Percentiles rank a stretch among this genome's conserved stretches.
These are phyloP conservation scores for Lophotis ruficrista DNA, from an alignment of 2,113 vertebrate genomes.

Conservation along the genomic window DNA sequence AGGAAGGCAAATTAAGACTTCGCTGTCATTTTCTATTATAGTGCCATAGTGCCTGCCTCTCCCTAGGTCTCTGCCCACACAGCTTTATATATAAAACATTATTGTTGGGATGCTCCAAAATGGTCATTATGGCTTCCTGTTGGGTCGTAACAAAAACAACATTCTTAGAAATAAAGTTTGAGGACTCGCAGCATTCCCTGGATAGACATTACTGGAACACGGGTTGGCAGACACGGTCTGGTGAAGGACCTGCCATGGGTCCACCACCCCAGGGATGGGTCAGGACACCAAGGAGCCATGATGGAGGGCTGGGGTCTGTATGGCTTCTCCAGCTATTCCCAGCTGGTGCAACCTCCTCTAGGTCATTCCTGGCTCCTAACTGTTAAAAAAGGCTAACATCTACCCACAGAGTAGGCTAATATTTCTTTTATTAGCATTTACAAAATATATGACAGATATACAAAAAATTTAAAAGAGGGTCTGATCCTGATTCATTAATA, in stretches of 20 bases:
- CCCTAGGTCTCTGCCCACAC: background rate
- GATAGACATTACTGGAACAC: background rate
- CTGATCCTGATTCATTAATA: background rate
- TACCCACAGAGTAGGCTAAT: background rate
- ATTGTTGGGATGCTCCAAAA: background rate
- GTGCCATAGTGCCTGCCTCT: background rate
- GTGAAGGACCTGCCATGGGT: background rate
- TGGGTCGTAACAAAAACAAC: background rate
- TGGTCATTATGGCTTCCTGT: background rate
- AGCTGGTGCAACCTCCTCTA: background rate
- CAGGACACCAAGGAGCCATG: background rate
- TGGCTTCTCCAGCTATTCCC: background rate
- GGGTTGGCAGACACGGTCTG: fast-evolving
- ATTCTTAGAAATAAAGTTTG: background rate
- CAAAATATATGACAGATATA: constrained; percentile 4
- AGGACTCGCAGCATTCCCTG: background rate
- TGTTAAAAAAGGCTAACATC: background rate
- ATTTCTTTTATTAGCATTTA: constrained; percentile 37
- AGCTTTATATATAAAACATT: background rate
- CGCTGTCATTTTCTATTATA: background rate
- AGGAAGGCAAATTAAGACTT: background rate
- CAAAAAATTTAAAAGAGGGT: background rate
- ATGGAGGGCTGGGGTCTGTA: fast-evolving
- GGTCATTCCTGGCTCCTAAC: background rate
- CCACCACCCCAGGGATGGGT: background rate